Evolutionary conservation across 2,797 vertebrate genomes (phyloP), one percentile per base, ranked within the genome.

Genomic region (Betta splendens): DNA sequence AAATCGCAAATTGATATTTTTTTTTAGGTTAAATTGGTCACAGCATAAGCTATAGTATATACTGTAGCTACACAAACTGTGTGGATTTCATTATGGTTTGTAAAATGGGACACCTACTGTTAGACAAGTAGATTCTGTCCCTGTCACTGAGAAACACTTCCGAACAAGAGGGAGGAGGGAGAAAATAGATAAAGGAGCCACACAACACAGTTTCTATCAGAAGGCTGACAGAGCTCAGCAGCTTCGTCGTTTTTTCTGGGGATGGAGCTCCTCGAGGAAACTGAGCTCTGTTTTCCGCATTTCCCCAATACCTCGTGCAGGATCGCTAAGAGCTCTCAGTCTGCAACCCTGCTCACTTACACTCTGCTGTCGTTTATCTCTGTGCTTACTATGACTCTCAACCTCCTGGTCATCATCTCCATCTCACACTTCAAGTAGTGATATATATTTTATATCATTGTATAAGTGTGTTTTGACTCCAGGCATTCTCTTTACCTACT

Each of bases 351-450:
- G 20, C 3, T 77, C 2, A 4, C 61, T 0, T 63, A 52, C 17
- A 7, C 56, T 3, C 3, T 78, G 1, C 43, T 84, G 11, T 77
- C 42, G 5, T 57, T 2, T 31, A 16, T 77, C 31, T 31, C 69
- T 45, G 4, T 72, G 9, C 29, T 72, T 15, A 92, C 89, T 0
- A 8, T 84, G 11, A 53, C 76, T n/a, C 90, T 91, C 5, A 93
- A 92, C 28, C 61, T 86, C 21, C 63, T 87, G 39, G 80, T 93
- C 66, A 88, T 92, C 39, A 28, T 77, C 18, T 53, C 69, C 9
- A 62, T 77, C 61, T 58, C 52, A n/a, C 65, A 73, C 46, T 77
- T 73, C 46, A 69, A 28, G 67, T 40, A 44, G 7, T 3, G 5
- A 16, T 0, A 33, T 12, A 9, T 31, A n/a, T 37, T 23, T 6